phyloP scores from a whole-genome alignment of 2,888 invertebrate genomes.

The Trissonchulus latispiculum region DNA sequence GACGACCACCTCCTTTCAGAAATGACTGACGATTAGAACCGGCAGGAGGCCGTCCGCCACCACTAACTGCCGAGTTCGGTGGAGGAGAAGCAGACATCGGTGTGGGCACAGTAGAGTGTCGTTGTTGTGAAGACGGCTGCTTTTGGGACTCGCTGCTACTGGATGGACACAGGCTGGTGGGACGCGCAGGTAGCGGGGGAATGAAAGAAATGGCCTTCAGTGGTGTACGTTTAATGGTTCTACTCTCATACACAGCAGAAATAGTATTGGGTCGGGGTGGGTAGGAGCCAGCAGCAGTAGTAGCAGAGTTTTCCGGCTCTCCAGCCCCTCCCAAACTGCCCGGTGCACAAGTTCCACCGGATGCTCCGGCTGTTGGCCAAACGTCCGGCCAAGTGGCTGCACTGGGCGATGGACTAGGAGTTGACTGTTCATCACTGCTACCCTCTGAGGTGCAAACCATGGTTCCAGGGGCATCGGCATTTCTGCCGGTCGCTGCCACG shows the following conservation, averaged over 20 bases:
- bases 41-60: background rate
- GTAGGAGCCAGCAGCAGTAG: background rate
- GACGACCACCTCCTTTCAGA: background rate
- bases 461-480: background rate
- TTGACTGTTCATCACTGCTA: constrained; percentile 4
- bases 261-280: constrained; percentile 24
- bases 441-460: constrained; percentile 13
- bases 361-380: background rate
- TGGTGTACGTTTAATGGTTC: background rate
- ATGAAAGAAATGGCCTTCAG: background rate
- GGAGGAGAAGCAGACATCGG: too few species aligned
- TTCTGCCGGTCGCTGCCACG: background rate
- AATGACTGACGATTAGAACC: background rate
- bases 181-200: constrained; percentile 2
- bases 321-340: background rate
- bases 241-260: constrained; percentile 13
- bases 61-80: background rate
- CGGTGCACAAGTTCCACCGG: background rate
- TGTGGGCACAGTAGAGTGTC: too few species aligned
- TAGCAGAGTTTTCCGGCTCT: too few species aligned
- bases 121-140: background rate
- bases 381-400: constrained; percentile 18
- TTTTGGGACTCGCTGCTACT: background rate
- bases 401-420: constrained; percentile 19
- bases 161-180: background rate